Base-by-base conservation (phyloP, 2,113 vertebrate species). In the Xenotilapia longispinis region DNA sequence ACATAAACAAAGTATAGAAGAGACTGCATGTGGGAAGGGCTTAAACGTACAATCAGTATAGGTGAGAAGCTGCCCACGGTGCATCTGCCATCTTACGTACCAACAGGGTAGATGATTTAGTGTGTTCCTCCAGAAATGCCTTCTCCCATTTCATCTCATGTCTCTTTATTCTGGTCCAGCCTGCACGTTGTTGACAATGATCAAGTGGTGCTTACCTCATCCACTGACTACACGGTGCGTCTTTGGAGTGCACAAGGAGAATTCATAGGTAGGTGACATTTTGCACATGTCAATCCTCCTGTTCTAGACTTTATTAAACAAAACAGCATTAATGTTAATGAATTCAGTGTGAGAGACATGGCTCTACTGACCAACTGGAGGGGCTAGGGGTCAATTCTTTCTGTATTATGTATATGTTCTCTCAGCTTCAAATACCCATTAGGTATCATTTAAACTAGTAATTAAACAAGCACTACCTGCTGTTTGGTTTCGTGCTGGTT, bases 121-220 rank as follows among this genome's bases (percentile, higher is more conserved):
- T 36, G 53, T 17, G 53, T 86, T 57, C 88, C 89, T 87, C 58
- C 82, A 84, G 55, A 89, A 87, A 89, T 47, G 73, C 75, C 58
- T 33, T 80, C 70, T 81, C 63, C 58, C 45, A 84, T 93, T 87
- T 88, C 13, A 78, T 92, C 28, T 11, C 51, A 14, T 84, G 70
- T 87, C 68, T 84, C 80, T 92, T 92, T 53, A 75, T 87, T 93
- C 80, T 91, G 88, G 75, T 92, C 60, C 78, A 96, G 96, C 55
- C 83, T 96, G 89, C 95, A 97, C 85, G 87, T 97, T 87, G 93
- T 94, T 85, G 95, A 96, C 89, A 93, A 91, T 90, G 95, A 97
- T 70, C 93, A 92, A 86, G 83, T 94, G 91, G 89, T 97, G 75
- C 95, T 97, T 55, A 96, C 95, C 2, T 96, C 92, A 7, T 96